Conservation (phyloP, 2,797 vertebrate species). For the Thamnophis elegans region DNA sequence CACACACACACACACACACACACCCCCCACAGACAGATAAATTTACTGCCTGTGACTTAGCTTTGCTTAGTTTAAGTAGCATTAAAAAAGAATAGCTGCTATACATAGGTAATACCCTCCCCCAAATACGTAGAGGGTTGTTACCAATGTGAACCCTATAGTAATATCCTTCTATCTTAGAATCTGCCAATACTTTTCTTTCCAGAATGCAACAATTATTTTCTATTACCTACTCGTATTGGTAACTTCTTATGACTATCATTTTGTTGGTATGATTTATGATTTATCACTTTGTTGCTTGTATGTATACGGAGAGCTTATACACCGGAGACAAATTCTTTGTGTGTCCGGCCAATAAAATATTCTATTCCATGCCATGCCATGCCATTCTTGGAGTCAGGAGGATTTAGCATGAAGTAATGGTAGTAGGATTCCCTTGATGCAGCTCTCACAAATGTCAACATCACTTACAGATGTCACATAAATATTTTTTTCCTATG, state of each 20-base stretch:
- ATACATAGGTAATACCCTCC: background rate
- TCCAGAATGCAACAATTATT: background rate
- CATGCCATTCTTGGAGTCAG: background rate
- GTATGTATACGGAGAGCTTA: background rate
- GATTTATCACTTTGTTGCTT: background rate
- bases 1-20: background rate
- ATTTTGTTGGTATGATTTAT: background rate
- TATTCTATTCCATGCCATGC: background rate
- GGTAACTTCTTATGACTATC: background rate
- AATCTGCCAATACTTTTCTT: background rate
- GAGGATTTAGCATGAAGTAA: background rate
- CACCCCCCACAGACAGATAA: constrained; percentile 45
- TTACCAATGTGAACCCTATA: background rate
- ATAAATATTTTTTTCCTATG: background rate
- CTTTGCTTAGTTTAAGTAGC: constrained; percentile 51
- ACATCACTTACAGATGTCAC: background rate
- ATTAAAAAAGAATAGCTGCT: constrained; percentile 46
- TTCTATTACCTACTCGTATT: background rate
- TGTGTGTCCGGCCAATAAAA: background rate
- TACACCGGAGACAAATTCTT: background rate
- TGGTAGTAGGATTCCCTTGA: background rate
- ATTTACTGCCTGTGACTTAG: constrained; percentile 60
- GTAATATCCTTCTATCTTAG: background rate
- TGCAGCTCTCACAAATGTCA: background rate
- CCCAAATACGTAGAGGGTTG: background rate